These are phyloP conservation scores for Pachymerium ferrugineum DNA, from an alignment of 2,888 invertebrate species.

Conservation along the genomic window DNA sequence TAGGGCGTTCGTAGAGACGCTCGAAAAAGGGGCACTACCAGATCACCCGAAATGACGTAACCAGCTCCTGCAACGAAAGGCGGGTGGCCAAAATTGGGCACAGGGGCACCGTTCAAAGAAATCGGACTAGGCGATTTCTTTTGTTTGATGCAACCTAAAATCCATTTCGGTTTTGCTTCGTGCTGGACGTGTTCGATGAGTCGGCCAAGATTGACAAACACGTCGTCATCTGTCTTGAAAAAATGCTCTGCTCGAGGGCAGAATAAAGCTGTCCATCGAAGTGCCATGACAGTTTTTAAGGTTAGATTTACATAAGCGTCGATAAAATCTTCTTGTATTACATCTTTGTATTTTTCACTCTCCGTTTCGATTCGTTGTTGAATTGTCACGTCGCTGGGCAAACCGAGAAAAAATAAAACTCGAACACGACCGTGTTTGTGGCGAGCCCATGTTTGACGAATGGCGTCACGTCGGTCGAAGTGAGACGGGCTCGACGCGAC, in stretches of 20 bases:
- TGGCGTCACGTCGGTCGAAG: slow-evolving; percentile 60
- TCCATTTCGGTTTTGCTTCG: slow-evolving; percentile 29
- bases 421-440: slow-evolving; percentile 38
- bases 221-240: slow-evolving; percentile 37
- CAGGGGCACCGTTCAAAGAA: slow-evolving; percentile 33
- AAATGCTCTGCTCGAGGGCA: slow-evolving; percentile 50
- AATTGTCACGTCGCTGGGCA: slow-evolving; percentile 42
- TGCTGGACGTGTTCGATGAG: slow-evolving; percentile 32
- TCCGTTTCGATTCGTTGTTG: slow-evolving; percentile 61
- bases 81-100: slow-evolving; percentile 41
- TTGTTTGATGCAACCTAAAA: slow-evolving; percentile 40
- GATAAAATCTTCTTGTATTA: slow-evolving; percentile 74
- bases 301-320: slow-evolving; percentile 84
- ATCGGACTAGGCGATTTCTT: slow-evolving; percentile 38
- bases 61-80: slow-evolving; percentile 47
- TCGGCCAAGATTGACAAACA: slow-evolving; percentile 36
- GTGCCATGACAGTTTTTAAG: slow-evolving; percentile 73
- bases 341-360: slow-evolving; percentile 62
- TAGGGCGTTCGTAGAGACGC: slow-evolving; percentile 40
- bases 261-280: slow-evolving; percentile 69
- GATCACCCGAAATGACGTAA: slow-evolving; percentile 44
- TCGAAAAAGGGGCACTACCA: slow-evolving; percentile 42
- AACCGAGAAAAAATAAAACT: slow-evolving; percentile 59
- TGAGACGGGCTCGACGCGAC: slow-evolving; percentile 44
- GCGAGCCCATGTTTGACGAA: slow-evolving; percentile 65